phyloP scores from a whole-genome alignment of 23 tunicate genomes.

The Ciona savignyi region DNA sequence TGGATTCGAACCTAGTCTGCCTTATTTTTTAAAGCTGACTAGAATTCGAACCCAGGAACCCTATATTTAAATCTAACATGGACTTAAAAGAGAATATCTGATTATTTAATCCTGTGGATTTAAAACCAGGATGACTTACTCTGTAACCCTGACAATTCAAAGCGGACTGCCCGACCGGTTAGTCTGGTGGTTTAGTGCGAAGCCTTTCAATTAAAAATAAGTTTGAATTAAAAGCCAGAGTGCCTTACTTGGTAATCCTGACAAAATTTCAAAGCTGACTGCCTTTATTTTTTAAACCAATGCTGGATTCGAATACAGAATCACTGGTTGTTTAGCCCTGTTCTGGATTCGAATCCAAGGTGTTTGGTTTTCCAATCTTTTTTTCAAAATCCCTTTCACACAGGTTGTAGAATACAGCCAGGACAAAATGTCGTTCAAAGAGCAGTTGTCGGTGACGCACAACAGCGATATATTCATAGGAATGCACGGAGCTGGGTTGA shows the following conservation, averaged over 20 bases:
- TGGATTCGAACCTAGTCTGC: not conserved
- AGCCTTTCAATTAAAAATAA: too few relatives aligned
- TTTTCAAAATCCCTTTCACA: too few relatives aligned
- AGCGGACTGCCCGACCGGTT: too few relatives aligned
- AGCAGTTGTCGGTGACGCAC: conserved; percentile 48
- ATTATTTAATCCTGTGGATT: too few relatives aligned
- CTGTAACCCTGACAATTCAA: too few relatives aligned
- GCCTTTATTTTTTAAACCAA: not conserved
- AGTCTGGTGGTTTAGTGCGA: too few relatives aligned
- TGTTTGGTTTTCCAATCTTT: too few relatives aligned
- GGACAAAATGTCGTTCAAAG: conserved; percentile 35
- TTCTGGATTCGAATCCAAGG: not conserved
- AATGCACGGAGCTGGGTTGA: conserved; percentile 83
- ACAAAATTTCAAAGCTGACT: not conserved
- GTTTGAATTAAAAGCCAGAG: not conserved
- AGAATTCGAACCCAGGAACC: too few relatives aligned
- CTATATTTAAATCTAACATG: too few relatives aligned
- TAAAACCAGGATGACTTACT: too few relatives aligned
- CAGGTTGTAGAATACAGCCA: conserved; percentile 64
- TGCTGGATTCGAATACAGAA: not conserved
- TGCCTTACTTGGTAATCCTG: not conserved
- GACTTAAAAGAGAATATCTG: too few relatives aligned
- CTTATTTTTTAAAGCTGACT: not conserved
- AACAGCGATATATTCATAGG: conserved; percentile 78
- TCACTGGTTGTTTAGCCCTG: not conserved